phyloP scores from a whole-genome alignment of 2,113 vertebrate genomes.

The Osmerus mordax region DNA sequence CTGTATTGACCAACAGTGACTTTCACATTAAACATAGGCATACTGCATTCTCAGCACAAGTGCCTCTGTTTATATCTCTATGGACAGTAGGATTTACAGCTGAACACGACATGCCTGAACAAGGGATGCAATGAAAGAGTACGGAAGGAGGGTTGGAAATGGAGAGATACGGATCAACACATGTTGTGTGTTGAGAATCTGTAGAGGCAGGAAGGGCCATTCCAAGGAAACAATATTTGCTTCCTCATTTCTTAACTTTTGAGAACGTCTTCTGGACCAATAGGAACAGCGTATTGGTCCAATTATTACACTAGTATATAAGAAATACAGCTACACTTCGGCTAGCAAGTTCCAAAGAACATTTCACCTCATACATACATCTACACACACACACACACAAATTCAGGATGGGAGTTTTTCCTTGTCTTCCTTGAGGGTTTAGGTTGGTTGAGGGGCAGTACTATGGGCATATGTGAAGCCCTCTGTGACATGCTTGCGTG shows the following conservation, averaged over 20 bases:
- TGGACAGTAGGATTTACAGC: not conserved
- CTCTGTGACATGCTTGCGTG: too few relatives aligned
- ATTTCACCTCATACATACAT: too few relatives aligned
- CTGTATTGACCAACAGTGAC: conserved; percentile 45
- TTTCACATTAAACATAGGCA: conserved; percentile 40
- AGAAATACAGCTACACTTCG: not conserved
- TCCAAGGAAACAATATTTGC: not conserved
- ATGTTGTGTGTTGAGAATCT: too few relatives aligned
- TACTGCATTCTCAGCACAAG: conserved; percentile 46
- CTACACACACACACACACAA: too few relatives aligned
- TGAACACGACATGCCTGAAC: conserved; percentile 1
- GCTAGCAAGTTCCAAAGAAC: not conserved
- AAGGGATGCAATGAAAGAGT: not conserved
- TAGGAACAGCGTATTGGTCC: too few relatives aligned
- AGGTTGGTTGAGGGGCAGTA: too few relatives aligned
- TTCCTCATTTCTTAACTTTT: not conserved
- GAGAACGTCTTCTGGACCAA: too few relatives aligned
- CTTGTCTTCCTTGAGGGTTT: too few relatives aligned
- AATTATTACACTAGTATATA: too few relatives aligned
- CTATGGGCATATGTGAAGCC: too few relatives aligned
- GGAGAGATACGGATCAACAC: not conserved
- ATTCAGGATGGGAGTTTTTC: too few relatives aligned
- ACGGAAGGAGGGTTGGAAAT: not conserved
- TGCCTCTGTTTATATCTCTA: too few relatives aligned
- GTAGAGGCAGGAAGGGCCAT: not conserved